Evolutionary conservation across 2,888 invertebrate species (phyloP).

Genomic region (Polydrusus pterygomalis): DNA sequence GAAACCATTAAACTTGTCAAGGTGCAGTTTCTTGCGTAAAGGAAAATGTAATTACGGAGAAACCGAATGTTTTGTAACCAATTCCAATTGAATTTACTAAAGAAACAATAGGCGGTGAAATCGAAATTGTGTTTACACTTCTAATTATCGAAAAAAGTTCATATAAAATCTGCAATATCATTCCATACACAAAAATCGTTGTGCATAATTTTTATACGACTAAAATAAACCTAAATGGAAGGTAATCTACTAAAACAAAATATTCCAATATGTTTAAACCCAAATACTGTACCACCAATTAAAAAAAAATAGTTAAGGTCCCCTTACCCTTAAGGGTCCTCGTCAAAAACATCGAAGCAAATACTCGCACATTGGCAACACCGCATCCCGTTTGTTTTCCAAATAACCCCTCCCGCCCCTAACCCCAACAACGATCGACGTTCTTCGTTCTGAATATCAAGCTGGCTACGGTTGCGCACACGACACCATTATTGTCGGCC

Average conservation of each 20-base stretch:
- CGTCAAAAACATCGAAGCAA: not conserved
- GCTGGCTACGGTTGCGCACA: slow-evolving; percentile 37
- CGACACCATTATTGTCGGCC: slow-evolving; percentile 36
- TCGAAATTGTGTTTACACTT: slow-evolving; percentile 2
- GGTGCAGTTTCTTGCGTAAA: slow-evolving; percentile 1
- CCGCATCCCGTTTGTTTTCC: slow-evolving; percentile 34
- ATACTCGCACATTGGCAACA: slow-evolving; percentile 22
- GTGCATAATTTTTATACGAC: no score
- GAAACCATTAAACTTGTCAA: not conserved
- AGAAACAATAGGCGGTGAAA: not conserved
- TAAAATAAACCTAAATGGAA: no score
- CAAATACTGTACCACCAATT: not conserved
- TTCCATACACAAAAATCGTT: no score
- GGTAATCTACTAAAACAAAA: no score
- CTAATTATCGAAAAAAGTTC: not conserved
- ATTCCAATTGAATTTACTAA: not conserved
- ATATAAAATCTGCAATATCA: no score
- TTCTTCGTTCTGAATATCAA: slow-evolving; percentile 33
- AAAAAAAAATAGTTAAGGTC: not conserved
- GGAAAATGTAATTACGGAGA: slow-evolving; percentile 6
- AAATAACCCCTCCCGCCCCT: slow-evolving; percentile 13
- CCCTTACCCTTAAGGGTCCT: not conserved
- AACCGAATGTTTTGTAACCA: not conserved
- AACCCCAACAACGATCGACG: slow-evolving; percentile 22
- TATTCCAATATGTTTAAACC: not conserved